Percentiles rank a stretch among this genome's conserved stretches.
These are phyloP conservation scores for Lophotis ruficrista DNA, from an alignment of 2,113 vertebrate species.

Conservation along the genomic window DNA sequence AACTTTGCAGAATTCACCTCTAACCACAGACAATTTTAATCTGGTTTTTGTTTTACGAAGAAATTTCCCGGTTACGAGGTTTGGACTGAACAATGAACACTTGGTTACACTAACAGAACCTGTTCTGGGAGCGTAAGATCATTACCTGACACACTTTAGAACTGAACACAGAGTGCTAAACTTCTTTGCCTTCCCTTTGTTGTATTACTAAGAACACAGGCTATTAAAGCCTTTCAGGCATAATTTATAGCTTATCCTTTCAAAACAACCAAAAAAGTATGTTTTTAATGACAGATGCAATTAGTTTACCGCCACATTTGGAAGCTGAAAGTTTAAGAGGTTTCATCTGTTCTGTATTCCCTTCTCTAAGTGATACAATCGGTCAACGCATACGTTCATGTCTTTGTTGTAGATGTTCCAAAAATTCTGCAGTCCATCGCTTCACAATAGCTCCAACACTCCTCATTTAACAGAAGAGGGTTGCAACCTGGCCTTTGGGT, in stretches of 20 bases:
- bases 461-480: background rate
- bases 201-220: background rate
- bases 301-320: background rate
- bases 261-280: background rate
- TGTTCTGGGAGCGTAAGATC: background rate
- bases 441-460: background rate
- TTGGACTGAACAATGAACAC: background rate
- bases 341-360: background rate
- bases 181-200: background rate
- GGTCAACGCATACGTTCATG: background rate
- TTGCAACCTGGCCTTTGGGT: background rate
- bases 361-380: background rate
- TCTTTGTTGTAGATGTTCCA: background rate
- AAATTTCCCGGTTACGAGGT: background rate
- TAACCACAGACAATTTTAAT: conserved; percentile 12
- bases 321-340: background rate
- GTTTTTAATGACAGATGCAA: background rate
- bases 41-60: background rate
- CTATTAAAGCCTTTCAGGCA: background rate
- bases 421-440: background rate
- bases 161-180: background rate
- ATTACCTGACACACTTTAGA: background rate
- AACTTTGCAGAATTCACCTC: background rate
- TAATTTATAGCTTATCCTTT: background rate
- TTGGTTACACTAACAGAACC: background rate